phyloP scores from a whole-genome alignment of 2,113 vertebrate species.

The Leptosomus discolor region DNA sequence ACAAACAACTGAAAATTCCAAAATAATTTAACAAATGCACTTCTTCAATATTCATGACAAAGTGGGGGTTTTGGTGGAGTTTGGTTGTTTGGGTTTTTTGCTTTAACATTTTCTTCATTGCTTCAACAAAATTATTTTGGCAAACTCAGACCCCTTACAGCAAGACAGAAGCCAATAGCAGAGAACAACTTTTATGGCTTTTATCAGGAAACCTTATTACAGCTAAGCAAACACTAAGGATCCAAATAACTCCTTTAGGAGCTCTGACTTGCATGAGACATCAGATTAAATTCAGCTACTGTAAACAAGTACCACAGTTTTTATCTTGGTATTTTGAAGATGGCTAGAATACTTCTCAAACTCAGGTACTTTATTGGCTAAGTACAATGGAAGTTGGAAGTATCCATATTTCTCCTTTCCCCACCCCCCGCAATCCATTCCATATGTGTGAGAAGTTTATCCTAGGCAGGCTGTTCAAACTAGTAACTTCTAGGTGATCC shows the following conservation, averaged over 20 bases:
- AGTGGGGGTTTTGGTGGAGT: accelerated
- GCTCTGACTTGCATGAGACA: background rate
- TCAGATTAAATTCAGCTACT: background rate
- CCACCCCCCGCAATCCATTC: background rate
- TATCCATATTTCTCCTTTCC: background rate
- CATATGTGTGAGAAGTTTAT: background rate
- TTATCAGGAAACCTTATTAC: background rate
- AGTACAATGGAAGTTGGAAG: background rate
- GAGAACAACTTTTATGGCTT: background rate
- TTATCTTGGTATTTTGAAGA: background rate
- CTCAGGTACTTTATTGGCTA: background rate
- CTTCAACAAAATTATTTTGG: background rate
- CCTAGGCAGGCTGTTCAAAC: background rate
- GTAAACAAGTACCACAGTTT: background rate
- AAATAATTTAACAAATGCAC: background rate
- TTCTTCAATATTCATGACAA: background rate
- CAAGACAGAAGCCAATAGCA: background rate
- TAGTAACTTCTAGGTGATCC: background rate
- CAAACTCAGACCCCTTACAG: background rate
- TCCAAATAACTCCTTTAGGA: background rate
- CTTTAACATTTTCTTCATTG: background rate
- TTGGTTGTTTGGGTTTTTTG: background rate
- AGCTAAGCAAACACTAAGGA: background rate
- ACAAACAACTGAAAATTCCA: background rate
- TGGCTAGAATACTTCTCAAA: background rate